phyloP scores from a whole-genome alignment of 2,888 invertebrate genomes.

The Metellina segmentata region DNA sequence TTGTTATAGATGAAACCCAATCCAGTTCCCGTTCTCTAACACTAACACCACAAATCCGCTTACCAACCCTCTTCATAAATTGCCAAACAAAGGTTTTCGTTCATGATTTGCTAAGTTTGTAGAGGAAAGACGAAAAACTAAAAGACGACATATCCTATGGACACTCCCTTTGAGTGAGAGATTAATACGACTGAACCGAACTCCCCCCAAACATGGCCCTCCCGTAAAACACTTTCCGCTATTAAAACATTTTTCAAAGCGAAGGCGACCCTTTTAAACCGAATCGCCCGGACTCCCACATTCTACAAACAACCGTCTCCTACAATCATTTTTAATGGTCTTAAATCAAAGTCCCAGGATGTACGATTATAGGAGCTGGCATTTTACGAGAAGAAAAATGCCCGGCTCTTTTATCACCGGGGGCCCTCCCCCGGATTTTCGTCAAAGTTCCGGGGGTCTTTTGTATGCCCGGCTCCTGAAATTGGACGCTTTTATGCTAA shows the following conservation, averaged over 20 bases:
- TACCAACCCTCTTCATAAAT: too few relatives aligned
- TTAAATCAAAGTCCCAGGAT: constrained; percentile 59
- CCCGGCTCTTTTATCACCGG: constrained; percentile 24
- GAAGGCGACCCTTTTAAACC: constrained; percentile 12
- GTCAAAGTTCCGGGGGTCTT: neutral
- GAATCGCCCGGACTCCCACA: constrained; percentile 14
- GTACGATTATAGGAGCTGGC: constrained; percentile 52
- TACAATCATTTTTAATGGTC: constrained; percentile 54
- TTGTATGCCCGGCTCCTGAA: neutral
- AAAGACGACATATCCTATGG: too few relatives aligned
- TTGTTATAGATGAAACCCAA: too few relatives aligned
- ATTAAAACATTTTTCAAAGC: constrained; percentile 30
- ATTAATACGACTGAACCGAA: neutral
- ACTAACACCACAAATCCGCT: too few relatives aligned
- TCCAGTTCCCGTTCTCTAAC: too few relatives aligned
- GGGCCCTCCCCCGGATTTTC: neutral
- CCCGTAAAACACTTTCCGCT: neutral
- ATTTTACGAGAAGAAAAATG: constrained; percentile 61
- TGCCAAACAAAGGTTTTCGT: too few relatives aligned
- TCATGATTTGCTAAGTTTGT: too few relatives aligned
- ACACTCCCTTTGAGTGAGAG: too few relatives aligned
- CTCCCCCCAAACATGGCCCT: neutral
- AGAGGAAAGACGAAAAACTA: too few relatives aligned
- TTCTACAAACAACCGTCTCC: constrained; percentile 26
- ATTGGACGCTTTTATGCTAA: constrained; percentile 40